phyloP scores from a whole-genome alignment of 2,113 vertebrate species.

The Lepidothrix coronata region DNA sequence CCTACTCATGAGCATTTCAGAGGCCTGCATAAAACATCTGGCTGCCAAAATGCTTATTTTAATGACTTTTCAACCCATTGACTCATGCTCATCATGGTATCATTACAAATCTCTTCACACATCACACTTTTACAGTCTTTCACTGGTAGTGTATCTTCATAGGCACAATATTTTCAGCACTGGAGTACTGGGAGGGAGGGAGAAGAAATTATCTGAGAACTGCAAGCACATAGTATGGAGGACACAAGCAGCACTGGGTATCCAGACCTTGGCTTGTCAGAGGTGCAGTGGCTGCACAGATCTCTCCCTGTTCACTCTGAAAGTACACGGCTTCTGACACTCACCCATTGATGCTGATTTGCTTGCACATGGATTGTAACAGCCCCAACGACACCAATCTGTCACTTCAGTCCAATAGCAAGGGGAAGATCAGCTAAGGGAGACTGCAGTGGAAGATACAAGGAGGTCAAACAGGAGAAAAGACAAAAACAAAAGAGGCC shows the following conservation, averaged over 20 bases:
- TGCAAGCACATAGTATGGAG: rapidly evolving
- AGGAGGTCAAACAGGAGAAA: neutral
- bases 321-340: neutral
- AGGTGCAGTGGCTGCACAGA: neutral
- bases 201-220: neutral
- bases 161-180: neutral
- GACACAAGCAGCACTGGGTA: neutral
- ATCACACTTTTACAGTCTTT: neutral
- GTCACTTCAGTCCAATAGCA: neutral
- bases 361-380: neutral
- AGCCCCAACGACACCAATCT: neutral
- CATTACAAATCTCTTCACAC: neutral
- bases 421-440: neutral
- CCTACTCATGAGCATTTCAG: neutral
- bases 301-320: neutral
- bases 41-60: neutral
- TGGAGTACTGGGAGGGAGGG: neutral
- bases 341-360: neutral
- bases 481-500: neutral
- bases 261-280: neutral
- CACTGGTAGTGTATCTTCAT: neutral
- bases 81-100: neutral
- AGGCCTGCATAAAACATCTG: neutral
- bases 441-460: neutral
- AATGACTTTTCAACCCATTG: neutral